Percentiles rank a stretch among this genome's conserved stretches.
Evolutionary conservation across 2,797 vertebrate species (phyloP).

Genomic region (Danio choprae): DNA sequence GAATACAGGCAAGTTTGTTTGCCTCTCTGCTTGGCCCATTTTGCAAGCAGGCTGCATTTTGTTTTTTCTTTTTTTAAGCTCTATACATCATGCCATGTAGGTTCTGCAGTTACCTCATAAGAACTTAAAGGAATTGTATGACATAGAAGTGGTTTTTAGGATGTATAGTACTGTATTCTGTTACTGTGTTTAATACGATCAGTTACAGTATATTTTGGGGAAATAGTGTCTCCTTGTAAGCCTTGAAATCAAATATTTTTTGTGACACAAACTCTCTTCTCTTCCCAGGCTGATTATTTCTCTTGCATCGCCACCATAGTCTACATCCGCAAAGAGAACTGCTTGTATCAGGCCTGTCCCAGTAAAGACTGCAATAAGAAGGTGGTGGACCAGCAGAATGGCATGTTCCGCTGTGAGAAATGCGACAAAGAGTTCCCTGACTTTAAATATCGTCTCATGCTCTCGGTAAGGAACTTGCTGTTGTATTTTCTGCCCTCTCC

Average conservation of each 20-base stretch:
- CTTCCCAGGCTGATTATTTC: slow-evolving; percentile 90
- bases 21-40: slow-evolving; percentile 1
- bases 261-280: slow-evolving; percentile 35
- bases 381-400: slow-evolving; percentile 95
- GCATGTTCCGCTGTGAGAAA: slow-evolving; percentile 95
- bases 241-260: not conserved
- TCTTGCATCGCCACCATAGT: slow-evolving; percentile 89
- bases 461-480: slow-evolving; percentile 84
- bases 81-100: slow-evolving; percentile 25
- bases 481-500: not conserved
- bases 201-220: not conserved
- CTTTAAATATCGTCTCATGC: slow-evolving; percentile 97
- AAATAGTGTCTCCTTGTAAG: not conserved
- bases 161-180: not conserved
- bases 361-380: slow-evolving; percentile 97
- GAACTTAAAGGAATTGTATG: not conserved
- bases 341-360: slow-evolving; percentile 95
- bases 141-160: not conserved
- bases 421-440: slow-evolving; percentile 94
- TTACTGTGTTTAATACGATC: slow-evolving; percentile 14
- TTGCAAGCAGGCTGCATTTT: slow-evolving; percentile 2
- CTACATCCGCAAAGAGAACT: slow-evolving; percentile 94
- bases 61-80: not conserved
- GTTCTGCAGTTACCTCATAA: not conserved
- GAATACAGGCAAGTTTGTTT: not conserved